phyloP scores from a whole-genome alignment of 2,888 invertebrate genomes.

The Drosophila atripex region DNA sequence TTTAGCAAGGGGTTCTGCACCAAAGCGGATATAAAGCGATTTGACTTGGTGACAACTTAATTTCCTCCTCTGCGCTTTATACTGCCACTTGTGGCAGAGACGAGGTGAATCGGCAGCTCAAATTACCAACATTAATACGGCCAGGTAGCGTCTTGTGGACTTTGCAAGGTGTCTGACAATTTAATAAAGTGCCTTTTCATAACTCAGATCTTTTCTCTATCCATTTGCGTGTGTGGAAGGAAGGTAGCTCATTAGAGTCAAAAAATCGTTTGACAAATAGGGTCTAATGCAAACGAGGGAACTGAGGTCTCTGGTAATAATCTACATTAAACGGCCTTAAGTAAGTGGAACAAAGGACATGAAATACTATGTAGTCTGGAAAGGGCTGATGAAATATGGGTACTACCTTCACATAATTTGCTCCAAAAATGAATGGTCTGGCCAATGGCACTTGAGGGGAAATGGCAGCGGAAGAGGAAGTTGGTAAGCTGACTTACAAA shows the following conservation, averaged over 20 bases:
- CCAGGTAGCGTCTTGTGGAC: slow-evolving; percentile 9
- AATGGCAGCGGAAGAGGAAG: slow-evolving; percentile 48
- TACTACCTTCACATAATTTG: slow-evolving; percentile 34
- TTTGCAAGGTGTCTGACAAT: slow-evolving; percentile 9
- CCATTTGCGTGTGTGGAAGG: slow-evolving; percentile 5
- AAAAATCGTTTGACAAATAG: slow-evolving; percentile 30
- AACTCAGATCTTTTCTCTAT: slow-evolving; percentile 10
- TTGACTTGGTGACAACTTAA: slow-evolving; percentile 70
- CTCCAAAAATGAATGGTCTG: slow-evolving; percentile 17
- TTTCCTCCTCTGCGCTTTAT: slow-evolving; percentile 53
- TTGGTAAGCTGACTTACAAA: slow-evolving; percentile 52
- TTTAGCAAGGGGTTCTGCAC: slow-evolving; percentile 29
- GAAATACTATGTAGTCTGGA: background rate
- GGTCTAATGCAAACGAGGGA: background rate
- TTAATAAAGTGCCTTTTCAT: slow-evolving; percentile 7
- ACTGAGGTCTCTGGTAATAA: slow-evolving; percentile 22
- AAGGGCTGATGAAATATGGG: slow-evolving; percentile 22
- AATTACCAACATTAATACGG: slow-evolving; percentile 26
- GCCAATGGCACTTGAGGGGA: slow-evolving; percentile 6
- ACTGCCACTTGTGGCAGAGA: slow-evolving; percentile 1
- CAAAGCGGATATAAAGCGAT: slow-evolving; percentile 61
- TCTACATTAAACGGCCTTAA: background rate
- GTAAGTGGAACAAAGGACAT: slow-evolving; percentile 2
- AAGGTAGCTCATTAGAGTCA: slow-evolving; percentile 5
- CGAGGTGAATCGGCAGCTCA: slow-evolving; percentile 23